phyloP scores from a whole-genome alignment of 2,888 invertebrate genomes.

The Orthosia gracilis region DNA sequence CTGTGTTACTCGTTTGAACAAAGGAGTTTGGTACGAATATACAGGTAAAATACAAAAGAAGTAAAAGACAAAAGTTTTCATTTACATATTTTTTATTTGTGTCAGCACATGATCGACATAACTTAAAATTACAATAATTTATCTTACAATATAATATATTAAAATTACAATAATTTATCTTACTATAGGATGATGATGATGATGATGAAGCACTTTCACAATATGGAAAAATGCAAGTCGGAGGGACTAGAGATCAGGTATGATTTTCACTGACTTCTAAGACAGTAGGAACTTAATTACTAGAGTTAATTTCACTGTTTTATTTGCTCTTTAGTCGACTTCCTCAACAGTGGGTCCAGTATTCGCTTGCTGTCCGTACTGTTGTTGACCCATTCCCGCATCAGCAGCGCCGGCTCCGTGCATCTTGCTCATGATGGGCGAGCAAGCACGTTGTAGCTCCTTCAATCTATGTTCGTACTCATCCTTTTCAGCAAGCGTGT shows the following conservation, averaged over 20 bases:
- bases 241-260: conserved; percentile 43
- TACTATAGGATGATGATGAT: no score
- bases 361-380: conserved; percentile 61
- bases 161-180: conserved; percentile 54
- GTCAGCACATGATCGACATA: conserved; percentile 32
- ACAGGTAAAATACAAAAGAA: not conserved
- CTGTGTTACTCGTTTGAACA: not conserved
- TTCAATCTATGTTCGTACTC: conserved; percentile 92
- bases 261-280: conserved; percentile 9
- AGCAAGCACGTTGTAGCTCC: conserved; percentile 91
- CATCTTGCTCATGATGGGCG: conserved; percentile 91
- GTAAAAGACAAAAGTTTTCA: not conserved
- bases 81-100: conserved; percentile 37
- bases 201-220: conserved; percentile 37
- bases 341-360: conserved; percentile 80
- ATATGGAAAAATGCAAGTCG: conserved; percentile 47
- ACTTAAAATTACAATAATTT: conserved; percentile 51
- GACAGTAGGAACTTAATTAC: not conserved
- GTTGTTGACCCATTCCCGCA: conserved; percentile 63
- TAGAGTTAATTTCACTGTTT: not conserved
- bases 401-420: conserved; percentile 88
- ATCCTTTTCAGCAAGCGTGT: conserved; percentile 92
- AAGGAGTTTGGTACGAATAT: not conserved
- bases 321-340: conserved; percentile 71
- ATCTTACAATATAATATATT: no score